Evolutionary conservation across 2,888 invertebrate genomes (phyloP).

Genomic region (Protophormia terraenovae): DNA sequence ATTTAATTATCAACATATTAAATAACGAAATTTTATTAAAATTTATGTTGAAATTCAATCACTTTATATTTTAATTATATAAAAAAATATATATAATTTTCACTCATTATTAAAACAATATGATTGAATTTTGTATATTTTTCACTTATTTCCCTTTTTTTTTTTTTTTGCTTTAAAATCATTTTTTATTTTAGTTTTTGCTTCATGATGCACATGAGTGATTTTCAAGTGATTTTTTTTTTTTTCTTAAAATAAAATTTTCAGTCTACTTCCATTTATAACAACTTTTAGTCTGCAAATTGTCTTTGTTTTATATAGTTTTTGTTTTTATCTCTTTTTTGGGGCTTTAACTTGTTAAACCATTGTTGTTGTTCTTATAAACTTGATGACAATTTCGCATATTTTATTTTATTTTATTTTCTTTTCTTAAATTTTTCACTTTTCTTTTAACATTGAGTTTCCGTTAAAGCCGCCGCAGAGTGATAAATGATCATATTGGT

Average conservation of each 20-base stretch:
- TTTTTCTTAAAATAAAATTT: no score
- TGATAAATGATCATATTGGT: neutral
- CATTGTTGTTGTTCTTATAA: neutral
- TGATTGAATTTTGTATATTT: neutral
- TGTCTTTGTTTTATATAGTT: constrained; percentile 1
- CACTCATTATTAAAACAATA: neutral
- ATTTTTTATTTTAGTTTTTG: neutral
- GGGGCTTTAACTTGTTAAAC: neutral
- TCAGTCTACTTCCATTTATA: constrained; percentile 45
- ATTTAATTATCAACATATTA: neutral
- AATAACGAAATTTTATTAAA: neutral
- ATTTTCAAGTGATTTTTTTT: constrained; percentile 26
- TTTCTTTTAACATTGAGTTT: neutral
- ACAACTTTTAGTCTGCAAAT: neutral
- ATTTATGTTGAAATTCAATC: neutral
- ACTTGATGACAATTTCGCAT: constrained; percentile 9
- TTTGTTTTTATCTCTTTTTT: neutral
- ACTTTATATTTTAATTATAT: neutral
- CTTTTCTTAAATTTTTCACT: neutral
- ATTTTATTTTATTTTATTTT: neutral
- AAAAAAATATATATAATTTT: neutral
- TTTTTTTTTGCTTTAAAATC: neutral
- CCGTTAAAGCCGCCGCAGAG: neutral
- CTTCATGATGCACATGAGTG: constrained; percentile 55
- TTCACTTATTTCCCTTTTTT: neutral